Evolutionary conservation across 2,888 invertebrate species (phyloP).

Genomic region (Andrena marginata): DNA sequence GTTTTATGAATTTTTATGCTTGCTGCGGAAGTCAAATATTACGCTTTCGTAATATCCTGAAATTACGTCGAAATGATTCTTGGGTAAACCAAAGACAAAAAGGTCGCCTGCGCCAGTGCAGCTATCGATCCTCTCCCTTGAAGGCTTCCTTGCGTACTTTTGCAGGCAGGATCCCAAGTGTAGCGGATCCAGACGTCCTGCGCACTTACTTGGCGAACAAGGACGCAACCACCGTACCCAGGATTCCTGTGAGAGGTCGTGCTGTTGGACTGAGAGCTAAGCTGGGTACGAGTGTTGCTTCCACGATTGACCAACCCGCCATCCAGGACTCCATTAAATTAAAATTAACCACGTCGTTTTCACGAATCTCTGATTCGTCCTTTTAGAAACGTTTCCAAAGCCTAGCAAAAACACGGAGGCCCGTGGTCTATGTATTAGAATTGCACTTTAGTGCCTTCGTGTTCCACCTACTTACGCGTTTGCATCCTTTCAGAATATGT

Average conservation of each 20-base stretch:
- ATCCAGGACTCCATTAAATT: conserved; percentile 12
- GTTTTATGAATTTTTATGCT: neutral
- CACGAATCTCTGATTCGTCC: conserved; percentile 10
- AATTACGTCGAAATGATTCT: conserved; percentile 19
- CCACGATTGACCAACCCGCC: conserved; percentile 35
- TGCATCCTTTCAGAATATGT: neutral
- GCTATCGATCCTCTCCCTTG: conserved; percentile 55
- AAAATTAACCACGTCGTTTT: conserved; percentile 11
- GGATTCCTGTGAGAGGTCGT: conserved; percentile 74
- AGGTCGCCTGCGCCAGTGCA: conserved; percentile 25
- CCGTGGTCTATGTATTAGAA: neutral
- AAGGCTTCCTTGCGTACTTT: conserved; percentile 55
- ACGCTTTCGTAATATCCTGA: neutral
- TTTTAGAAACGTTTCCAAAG: neutral
- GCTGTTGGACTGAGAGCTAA: conserved; percentile 79
- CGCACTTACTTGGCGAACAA: conserved; percentile 79
- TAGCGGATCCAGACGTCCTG: conserved; percentile 78
- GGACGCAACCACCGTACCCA: conserved; percentile 67
- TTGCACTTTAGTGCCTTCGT: neutral
- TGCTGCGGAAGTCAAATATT: conserved; percentile 21
- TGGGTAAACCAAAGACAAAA: neutral
- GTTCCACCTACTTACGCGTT: neutral
- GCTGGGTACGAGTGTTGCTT: conserved; percentile 74
- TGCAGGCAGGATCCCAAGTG: conserved; percentile 78
- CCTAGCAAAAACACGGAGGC: neutral